Conservation (phyloP, 2,113 vertebrate genomes). For the Urocolius indicus region DNA sequence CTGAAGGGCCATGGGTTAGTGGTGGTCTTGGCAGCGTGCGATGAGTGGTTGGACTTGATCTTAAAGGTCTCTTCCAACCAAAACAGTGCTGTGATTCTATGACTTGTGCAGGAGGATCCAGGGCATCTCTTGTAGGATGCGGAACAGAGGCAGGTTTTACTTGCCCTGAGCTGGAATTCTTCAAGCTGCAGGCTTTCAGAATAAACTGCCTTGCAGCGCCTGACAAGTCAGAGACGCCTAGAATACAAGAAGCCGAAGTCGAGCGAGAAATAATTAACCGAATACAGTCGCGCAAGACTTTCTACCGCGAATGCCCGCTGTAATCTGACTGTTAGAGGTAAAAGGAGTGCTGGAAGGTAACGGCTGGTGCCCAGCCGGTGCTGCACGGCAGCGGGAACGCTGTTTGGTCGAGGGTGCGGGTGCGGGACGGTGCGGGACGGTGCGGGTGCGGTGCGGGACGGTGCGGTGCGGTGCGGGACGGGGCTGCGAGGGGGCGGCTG, state of each 20-base stretch:
- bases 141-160: neutral
- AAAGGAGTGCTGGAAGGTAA: neutral
- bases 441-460: no score
- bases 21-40: no score
- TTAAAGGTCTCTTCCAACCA: no score
- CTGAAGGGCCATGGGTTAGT: neutral
- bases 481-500: neutral
- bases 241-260: no score
- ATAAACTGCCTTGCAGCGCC: neutral
- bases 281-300: neutral
- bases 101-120: rapidly evolving
- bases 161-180: neutral
- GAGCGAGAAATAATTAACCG: neutral
- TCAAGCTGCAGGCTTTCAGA: neutral
- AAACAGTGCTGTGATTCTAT: no score
- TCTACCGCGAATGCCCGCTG: rapidly evolving
- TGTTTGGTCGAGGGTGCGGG: no score
- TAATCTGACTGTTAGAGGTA: neutral
- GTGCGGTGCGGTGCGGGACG: no score
- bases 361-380: neutral
- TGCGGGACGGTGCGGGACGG: no score
- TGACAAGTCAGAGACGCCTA: neutral
- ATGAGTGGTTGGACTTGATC: no score
- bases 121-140: neutral
- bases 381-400: no score